Percentiles rank a stretch among this genome's conserved stretches.
phyloP scores from a whole-genome alignment of 1,140 invertebrate species.

The Penaeus indicus region DNA sequence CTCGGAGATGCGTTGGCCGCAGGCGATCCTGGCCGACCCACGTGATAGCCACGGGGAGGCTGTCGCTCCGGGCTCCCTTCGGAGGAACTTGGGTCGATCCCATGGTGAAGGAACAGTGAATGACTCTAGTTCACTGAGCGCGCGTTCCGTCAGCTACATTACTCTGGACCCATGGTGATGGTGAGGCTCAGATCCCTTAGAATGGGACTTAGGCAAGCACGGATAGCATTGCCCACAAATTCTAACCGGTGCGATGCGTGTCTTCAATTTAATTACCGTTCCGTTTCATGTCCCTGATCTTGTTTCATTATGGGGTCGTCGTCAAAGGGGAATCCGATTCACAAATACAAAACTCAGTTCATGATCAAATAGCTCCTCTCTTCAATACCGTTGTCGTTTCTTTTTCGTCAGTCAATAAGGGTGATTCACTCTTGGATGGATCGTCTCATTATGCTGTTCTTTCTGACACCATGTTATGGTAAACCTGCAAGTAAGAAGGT shows the following conservation, averaged over 20 bases:
- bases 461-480: too few relatives aligned
- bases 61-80: background rate
- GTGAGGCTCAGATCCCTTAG: too few relatives aligned
- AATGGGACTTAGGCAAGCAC: too few relatives aligned
- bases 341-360: background rate
- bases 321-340: slow-evolving; percentile 4
- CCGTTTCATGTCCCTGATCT: background rate
- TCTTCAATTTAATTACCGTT: background rate
- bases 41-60: background rate
- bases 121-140: too few relatives aligned
- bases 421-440: too few relatives aligned
- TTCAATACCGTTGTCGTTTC: too few relatives aligned
- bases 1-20: slow-evolving; percentile 53
- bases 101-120: background rate
- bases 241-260: background rate
- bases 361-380: background rate
- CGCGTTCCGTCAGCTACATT: too few relatives aligned
- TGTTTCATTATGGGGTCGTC: slow-evolving; percentile 28
- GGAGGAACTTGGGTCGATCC: background rate
- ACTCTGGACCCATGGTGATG: too few relatives aligned
- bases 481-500: too few relatives aligned
- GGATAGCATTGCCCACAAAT: background rate
- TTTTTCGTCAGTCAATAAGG: too few relatives aligned
- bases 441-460: too few relatives aligned
- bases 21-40: slow-evolving; percentile 51